Conservation (phyloP, 2,888 invertebrate genomes). For the Lithosia quadra region DNA sequence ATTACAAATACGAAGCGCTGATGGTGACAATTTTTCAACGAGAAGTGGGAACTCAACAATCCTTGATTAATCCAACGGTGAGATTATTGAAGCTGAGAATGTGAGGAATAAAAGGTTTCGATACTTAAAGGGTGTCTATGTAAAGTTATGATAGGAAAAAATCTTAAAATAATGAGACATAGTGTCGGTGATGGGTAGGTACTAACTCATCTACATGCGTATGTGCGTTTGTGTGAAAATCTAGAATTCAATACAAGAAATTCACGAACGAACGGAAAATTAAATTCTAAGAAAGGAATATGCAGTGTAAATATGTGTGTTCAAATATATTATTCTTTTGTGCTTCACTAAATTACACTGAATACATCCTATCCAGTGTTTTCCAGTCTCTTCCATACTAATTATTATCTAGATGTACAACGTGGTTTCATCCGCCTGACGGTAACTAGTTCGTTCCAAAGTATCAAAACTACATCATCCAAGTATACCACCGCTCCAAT, state of each 20-base stretch:
- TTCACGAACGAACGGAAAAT: not conserved
- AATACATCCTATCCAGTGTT: no score
- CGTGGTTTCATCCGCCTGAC: no score
- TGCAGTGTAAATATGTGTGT: no score
- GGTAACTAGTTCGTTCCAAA: conserved; percentile 15
- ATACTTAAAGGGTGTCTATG: conserved; percentile 53
- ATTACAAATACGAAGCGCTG: conserved; percentile 70
- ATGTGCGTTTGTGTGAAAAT: no score
- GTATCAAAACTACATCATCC: conserved; percentile 60
- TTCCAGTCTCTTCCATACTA: no score
- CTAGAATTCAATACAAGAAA: not conserved
- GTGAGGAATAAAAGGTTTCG: conserved; percentile 54
- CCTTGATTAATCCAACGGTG: conserved; percentile 82
- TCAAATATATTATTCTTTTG: no score
- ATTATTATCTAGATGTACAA: no score
- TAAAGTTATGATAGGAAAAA: not conserved
- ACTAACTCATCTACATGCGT: no score
- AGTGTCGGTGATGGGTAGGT: no score
- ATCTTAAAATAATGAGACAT: not conserved
- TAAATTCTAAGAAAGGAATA: not conserved
- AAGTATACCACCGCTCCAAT: conserved; percentile 68
- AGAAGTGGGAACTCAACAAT: conserved; percentile 78
- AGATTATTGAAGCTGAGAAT: conserved; percentile 74
- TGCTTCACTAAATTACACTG: no score
- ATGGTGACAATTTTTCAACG: conserved; percentile 85